These are phyloP conservation scores for Drosophila macrospina DNA, from an alignment of 2,888 invertebrate species.

Conservation along the genomic window DNA sequence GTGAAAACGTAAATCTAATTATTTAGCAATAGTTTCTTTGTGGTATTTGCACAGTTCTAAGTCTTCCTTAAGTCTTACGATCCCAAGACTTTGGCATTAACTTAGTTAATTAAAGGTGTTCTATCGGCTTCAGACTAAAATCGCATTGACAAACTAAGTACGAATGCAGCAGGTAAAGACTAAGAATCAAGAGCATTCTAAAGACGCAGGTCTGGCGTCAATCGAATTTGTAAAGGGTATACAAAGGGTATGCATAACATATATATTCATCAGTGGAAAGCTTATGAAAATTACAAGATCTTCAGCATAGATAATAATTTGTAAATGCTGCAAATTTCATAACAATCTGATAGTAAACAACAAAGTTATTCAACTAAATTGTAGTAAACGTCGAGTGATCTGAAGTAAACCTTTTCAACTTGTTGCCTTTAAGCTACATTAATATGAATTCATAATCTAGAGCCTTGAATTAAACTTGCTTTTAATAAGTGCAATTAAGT, in stretches of 20 bases:
- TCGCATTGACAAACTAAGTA: slow-evolving; percentile 27
- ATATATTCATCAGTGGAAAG: too few species aligned
- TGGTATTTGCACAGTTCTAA: slow-evolving; percentile 9
- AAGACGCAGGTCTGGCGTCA: background rate
- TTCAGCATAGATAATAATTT: too few species aligned
- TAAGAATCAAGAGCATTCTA: background rate
- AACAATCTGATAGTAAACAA: too few species aligned
- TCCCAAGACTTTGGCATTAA: slow-evolving; percentile 15
- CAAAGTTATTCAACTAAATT: background rate
- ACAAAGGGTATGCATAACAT: too few species aligned
- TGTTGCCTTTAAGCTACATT: background rate
- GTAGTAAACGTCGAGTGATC: background rate
- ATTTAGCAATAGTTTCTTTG: slow-evolving; percentile 17
- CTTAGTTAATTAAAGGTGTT: slow-evolving; percentile 4
- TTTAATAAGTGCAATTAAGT: slow-evolving; percentile 19
- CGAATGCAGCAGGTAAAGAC: background rate
- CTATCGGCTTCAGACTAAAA: background rate
- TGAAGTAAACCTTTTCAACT: background rate
- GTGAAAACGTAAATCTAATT: slow-evolving; percentile 23
- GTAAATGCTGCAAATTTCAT: too few species aligned
- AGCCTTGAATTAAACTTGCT: slow-evolving; percentile 1
- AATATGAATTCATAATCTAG: slow-evolving; percentile 6
- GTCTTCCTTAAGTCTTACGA: slow-evolving; percentile 1
- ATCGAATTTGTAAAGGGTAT: background rate
- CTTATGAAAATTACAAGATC: too few species aligned